A percentile compares a stretch with the other conserved stretches of the same genome.
Evolutionary conservation across 1,140 invertebrate genomes (phyloP).

Genomic region (Euura lappo): DNA sequence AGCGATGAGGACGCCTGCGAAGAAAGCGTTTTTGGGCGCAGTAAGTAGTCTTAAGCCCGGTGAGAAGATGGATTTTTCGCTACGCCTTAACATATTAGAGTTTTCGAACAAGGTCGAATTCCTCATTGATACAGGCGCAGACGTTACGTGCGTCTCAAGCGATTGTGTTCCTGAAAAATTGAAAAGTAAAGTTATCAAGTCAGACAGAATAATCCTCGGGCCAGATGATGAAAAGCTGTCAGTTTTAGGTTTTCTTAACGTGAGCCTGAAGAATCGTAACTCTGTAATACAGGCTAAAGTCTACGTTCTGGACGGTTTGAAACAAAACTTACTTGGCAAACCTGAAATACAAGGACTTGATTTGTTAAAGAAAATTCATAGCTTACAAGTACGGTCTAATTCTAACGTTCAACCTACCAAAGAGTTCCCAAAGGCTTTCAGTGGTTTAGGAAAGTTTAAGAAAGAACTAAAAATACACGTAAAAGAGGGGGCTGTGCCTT

Average conservation of each 20-base stretch:
- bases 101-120: constrained; percentile 13
- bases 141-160: constrained; percentile 14
- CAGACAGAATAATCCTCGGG: constrained; percentile 14
- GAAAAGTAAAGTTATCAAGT: neutral
- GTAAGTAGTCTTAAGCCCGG: neutral
- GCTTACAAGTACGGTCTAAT: too few species aligned
- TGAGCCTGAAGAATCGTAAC: neutral
- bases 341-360: constrained; percentile 9
- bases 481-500: too few species aligned
- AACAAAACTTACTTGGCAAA: constrained; percentile 12
- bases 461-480: too few species aligned
- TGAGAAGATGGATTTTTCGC: neutral
- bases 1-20: constrained; percentile 2
- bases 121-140: constrained; percentile 23
- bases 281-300: neutral
- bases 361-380: neutral
- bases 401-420: too few species aligned
- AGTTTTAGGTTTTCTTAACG: neutral
- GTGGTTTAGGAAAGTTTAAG: too few species aligned
- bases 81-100: neutral
- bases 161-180: constrained; percentile 5
- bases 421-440: too few species aligned
- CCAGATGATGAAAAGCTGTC: constrained; percentile 18
- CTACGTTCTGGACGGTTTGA: constrained; percentile 11
- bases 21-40: neutral